phyloP scores from a whole-genome alignment of 2,797 vertebrate species.

The Liparis tanakae region DNA sequence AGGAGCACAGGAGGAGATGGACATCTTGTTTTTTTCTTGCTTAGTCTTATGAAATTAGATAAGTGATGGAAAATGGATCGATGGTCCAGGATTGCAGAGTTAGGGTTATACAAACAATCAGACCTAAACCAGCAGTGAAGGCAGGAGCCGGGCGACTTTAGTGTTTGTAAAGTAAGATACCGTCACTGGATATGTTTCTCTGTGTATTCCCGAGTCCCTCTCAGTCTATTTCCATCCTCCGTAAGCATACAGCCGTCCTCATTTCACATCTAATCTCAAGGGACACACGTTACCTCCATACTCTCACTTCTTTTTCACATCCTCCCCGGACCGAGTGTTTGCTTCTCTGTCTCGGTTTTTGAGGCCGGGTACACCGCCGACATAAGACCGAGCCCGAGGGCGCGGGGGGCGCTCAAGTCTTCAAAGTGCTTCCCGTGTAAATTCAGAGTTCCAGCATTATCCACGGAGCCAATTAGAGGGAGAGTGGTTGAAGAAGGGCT shows the following conservation, averaged over 20 bases:
- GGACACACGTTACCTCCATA: constrained; percentile 59
- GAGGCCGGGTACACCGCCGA: constrained; percentile 20
- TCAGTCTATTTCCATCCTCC: constrained; percentile 20
- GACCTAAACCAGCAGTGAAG: background rate
- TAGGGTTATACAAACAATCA: constrained; percentile 5
- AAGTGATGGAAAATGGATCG: background rate
- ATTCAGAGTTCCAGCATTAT: constrained; percentile 56
- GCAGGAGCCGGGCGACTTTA: background rate
- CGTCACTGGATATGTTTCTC: constrained; percentile 2
- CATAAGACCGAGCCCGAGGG: constrained; percentile 47
- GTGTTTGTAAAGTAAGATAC: background rate
- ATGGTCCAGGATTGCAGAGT: background rate
- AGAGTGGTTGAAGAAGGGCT: constrained; percentile 35
- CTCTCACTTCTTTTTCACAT: constrained; percentile 18
- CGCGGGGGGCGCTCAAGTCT: constrained; percentile 35
- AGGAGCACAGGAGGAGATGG: constrained; percentile 8
- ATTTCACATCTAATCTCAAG: constrained; percentile 53
- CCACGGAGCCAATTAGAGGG: constrained; percentile 64
- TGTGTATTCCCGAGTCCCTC: background rate
- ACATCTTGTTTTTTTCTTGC: background rate
- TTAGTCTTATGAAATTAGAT: background rate
- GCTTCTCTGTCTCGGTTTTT: constrained; percentile 43
- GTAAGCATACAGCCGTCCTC: constrained; percentile 26
- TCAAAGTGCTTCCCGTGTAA: constrained; percentile 69
- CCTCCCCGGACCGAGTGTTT: constrained; percentile 53